Evolutionary conservation across 2,797 vertebrate genomes (phyloP), one percentile per base, ranked within the genome.

Genomic region (Muscicapa striata): DNA sequence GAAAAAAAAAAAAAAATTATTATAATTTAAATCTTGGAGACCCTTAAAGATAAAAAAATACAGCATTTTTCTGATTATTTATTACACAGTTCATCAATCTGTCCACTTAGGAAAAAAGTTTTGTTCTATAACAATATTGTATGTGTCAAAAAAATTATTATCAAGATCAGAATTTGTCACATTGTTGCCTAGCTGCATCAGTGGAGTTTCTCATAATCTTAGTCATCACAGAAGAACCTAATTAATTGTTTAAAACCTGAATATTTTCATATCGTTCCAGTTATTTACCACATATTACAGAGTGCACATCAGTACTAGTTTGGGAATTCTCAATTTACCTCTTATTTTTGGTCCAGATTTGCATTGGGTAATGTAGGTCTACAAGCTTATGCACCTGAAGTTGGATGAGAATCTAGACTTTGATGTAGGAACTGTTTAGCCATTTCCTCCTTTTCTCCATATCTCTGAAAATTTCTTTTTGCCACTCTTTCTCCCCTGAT

Each of bases 341-440:
- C 19, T n/a, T 74, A 26, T 38, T 48, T 89, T 16, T 41, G 9
- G 23, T 49, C 14, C 14, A 34, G 9, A 68, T 52, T 51, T 75
- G 13, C 1, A 0, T 70, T 51, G 3, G 22, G 8, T 43, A 52
- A 18, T 4, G 38, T 32, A 51, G 46, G 4, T 46, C 6, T n/a
- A 46, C 29, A 75, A 20, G 19, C 26, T 27, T 52, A 51, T 75
- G 4, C 5, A 55, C 3, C 11, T 41, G 15, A 70, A 74, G 4
- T 32, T 22, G 48, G 22, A 21, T 36, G 4, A 9, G 5, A 54
- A 51, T 62, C 12, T 12, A 1, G 24, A 26, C 12, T 4, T 77
- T 68, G 24, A 67, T 5, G 40, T 6, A 46, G 9, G 14, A 79
- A 34, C 1, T 48, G 17, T 43, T 87, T 15, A 51, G n/a, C 8